Conservation (phyloP, 2,888 invertebrate species). For the Rhagonycha lutea region DNA sequence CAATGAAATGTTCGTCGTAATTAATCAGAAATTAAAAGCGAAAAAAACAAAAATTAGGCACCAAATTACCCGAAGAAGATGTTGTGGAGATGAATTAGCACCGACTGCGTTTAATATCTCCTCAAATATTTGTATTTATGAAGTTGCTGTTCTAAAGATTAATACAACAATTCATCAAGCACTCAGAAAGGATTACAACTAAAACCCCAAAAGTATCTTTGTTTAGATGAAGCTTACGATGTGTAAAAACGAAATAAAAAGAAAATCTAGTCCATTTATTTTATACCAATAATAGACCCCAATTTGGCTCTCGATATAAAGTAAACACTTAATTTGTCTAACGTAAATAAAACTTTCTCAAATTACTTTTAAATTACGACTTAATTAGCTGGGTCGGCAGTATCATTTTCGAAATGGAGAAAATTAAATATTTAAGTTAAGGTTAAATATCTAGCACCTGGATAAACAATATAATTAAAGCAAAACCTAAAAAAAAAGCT, state of each 20-base stretch:
- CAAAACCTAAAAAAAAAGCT: not conserved
- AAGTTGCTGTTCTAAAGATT: constrained; percentile 1
- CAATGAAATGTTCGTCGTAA: not conserved
- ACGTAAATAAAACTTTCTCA: not conserved
- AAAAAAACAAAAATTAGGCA: not conserved
- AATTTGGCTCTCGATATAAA: not conserved
- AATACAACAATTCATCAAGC: constrained; percentile 19
- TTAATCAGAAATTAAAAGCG: not conserved
- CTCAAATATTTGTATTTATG: constrained; percentile 16
- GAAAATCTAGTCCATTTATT: not conserved
- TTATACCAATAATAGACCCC: not conserved
- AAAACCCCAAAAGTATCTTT: constrained; percentile 8
- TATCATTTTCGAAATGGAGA: not conserved
- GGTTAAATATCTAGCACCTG: not conserved
- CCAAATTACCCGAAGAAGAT: not conserved
- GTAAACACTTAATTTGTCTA: not conserved
- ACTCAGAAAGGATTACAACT: constrained; percentile 13
- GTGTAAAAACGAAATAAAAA: not conserved
- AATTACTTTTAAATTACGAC: not conserved
- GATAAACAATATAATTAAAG: not conserved
- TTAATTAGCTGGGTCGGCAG: not conserved
- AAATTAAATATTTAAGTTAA: not conserved
- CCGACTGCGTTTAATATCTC: not conserved
- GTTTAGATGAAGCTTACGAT: not conserved
- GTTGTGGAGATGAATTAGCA: not conserved